A percentile compares a stretch with the other conserved stretches of the same genome.
These are phyloP conservation scores for Chaenodraco wilsoni DNA, from an alignment of 2,797 vertebrate genomes.

Conservation along the genomic window DNA sequence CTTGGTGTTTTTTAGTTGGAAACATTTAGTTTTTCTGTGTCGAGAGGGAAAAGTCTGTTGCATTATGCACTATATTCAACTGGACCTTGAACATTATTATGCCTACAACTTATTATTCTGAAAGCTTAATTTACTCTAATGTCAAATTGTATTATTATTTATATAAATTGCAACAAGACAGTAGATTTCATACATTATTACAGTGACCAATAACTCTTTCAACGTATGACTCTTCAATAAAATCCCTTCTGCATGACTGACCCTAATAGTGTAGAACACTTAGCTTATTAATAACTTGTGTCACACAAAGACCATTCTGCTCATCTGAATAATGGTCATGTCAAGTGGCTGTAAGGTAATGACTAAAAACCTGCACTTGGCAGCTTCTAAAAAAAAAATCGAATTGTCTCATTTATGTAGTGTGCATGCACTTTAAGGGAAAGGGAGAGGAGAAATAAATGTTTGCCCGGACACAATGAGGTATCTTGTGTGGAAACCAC, in stretches of 20 bases:
- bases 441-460: conserved; percentile 47
- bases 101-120: neutral
- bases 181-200: neutral
- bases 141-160: neutral
- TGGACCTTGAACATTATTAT: neutral
- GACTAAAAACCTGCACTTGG: conserved; percentile 36
- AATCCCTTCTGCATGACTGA: neutral
- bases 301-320: conserved; percentile 2
- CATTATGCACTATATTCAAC: neutral
- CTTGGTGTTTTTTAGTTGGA: conserved; percentile 3
- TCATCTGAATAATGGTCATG: conserved; percentile 21
- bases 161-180: neutral
- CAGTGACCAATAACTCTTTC: neutral
- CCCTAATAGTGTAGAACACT: conserved; percentile 15
- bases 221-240: neutral
- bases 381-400: conserved; percentile 37
- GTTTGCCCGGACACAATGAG: conserved; percentile 59
- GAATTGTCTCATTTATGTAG: conserved; percentile 22
- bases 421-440: neutral
- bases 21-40: conserved; percentile 21
- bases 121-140: neutral
- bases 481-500: conserved; percentile 76
- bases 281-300: neutral
- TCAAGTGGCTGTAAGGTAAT: conserved; percentile 24
- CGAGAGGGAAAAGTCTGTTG: conserved; percentile 9